Conservation (phyloP, 2,888 invertebrate species). For the Sisyra nigra region DNA sequence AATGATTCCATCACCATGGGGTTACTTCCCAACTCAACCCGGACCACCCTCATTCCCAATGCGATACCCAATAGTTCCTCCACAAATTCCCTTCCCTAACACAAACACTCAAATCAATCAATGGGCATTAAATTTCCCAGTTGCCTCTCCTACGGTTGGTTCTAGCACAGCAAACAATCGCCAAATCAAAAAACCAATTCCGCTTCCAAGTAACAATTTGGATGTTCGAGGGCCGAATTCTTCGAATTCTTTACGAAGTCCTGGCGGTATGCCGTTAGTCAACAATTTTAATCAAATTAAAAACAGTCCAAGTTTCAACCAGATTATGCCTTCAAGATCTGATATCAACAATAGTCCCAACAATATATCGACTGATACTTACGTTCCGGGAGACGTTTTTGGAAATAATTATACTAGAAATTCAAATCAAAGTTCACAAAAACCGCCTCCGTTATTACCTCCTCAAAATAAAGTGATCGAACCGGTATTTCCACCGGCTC, state of each 20-base stretch:
- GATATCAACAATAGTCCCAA: neutral
- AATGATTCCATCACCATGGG: constrained; percentile 12
- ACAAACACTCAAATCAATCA: constrained; percentile 14
- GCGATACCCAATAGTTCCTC: constrained; percentile 12
- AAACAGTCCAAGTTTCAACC: constrained; percentile 1
- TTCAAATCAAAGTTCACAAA: constrained; percentile 1
- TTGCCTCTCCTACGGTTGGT: constrained; percentile 15
- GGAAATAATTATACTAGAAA: neutral
- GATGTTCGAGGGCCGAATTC: neutral
- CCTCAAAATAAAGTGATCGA: constrained; percentile 12
- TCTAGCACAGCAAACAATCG: constrained; percentile 13
- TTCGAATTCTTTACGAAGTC: constrained; percentile 8
- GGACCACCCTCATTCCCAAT: constrained; percentile 9
- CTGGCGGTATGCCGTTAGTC: constrained; percentile 8
- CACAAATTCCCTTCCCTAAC: constrained; percentile 11
- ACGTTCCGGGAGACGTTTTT: neutral
- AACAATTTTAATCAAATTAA: neutral
- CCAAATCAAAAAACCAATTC: constrained; percentile 10
- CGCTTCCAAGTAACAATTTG: constrained; percentile 8
- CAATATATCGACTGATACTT: neutral
- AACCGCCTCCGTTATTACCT: too few species aligned
- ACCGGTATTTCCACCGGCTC: constrained; percentile 12
- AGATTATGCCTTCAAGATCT: neutral
- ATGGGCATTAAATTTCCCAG: constrained; percentile 16
- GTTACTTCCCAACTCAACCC: constrained; percentile 12